Conservation (phyloP, 2,888 invertebrate genomes). For the Galeopsomyia nigrocyanea region DNA sequence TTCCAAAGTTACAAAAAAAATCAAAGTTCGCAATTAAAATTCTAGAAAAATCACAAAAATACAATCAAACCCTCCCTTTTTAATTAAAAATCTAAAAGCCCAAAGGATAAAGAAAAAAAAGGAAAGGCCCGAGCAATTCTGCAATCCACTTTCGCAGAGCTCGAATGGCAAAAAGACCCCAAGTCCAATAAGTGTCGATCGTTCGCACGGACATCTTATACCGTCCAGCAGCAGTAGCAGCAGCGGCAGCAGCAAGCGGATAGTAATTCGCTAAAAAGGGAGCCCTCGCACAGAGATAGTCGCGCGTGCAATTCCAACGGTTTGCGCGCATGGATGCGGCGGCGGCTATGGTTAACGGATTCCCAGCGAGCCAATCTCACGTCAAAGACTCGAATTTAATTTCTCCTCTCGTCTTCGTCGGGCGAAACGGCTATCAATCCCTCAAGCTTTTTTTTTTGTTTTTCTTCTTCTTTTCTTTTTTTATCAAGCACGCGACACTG, state of each 20-base stretch:
- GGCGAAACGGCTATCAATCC: slow-evolving; percentile 38
- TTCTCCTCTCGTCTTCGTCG: slow-evolving; percentile 53
- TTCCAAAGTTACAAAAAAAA: no score
- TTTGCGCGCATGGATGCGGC: slow-evolving; percentile 5
- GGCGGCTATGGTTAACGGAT: slow-evolving; percentile 55
- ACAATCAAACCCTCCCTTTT: no score
- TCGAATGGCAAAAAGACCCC: background rate
- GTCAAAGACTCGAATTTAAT: slow-evolving; percentile 67
- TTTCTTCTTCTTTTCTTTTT: slow-evolving; percentile 37
- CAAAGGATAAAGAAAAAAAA: background rate
- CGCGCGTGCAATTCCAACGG: slow-evolving; percentile 29
- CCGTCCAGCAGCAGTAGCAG: background rate
- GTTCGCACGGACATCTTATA: slow-evolving; percentile 18
- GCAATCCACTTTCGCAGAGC: no score
- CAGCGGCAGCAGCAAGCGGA: background rate
- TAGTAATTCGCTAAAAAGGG: slow-evolving; percentile 44
- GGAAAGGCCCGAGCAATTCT: background rate
- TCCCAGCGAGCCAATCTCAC: slow-evolving; percentile 51
- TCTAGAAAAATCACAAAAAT: no score
- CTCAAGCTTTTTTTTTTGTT: slow-evolving; percentile 24
- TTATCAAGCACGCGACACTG: slow-evolving; percentile 39
- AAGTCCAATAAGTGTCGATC: slow-evolving; percentile 38
- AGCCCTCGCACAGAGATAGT: background rate
- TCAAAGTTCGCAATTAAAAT: no score
- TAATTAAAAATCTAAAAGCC: background rate